Evolutionary conservation across 2,888 invertebrate genomes (phyloP).

Genomic region (Bellardia pandia): DNA sequence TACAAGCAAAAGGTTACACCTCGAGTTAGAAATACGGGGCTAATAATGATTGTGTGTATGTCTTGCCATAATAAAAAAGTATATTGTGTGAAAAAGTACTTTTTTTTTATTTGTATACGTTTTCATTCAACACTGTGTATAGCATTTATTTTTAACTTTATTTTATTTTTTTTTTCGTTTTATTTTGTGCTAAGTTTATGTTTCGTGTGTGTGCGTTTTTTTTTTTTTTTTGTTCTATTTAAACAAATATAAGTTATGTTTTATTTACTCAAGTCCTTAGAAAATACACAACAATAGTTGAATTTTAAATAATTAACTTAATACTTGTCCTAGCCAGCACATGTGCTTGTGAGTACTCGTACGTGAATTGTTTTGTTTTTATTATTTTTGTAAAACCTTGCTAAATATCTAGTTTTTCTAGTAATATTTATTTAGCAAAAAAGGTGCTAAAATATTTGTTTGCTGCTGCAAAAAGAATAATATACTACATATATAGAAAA

Average conservation of each 20-base stretch:
- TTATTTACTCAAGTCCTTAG: conserved; percentile 33
- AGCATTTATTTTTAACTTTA: neutral
- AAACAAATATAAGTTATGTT: conserved; percentile 19
- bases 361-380: neutral
- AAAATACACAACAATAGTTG: conserved; percentile 25
- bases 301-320: conserved; percentile 57
- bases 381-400: neutral
- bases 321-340: neutral
- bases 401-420: neutral
- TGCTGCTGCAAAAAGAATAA: neutral
- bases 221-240: neutral
- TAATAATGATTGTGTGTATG: neutral
- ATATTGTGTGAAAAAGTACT: conserved; percentile 49
- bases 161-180: conserved; percentile 3
- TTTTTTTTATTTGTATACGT: conserved; percentile 9
- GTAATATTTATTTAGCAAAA: conserved; percentile 14
- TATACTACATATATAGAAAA: neutral
- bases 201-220: neutral
- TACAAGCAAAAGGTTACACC: neutral
- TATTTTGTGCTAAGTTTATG: conserved; percentile 5
- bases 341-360: neutral
- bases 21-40: neutral
- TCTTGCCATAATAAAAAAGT: conserved; percentile 36
- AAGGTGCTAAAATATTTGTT: conserved; percentile 31
- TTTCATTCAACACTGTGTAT: conserved; percentile 5